A percentile compares a stretch with the other conserved stretches of the same genome.
phyloP scores from a whole-genome alignment of 2,888 invertebrate genomes.

The Conomelus anceps region DNA sequence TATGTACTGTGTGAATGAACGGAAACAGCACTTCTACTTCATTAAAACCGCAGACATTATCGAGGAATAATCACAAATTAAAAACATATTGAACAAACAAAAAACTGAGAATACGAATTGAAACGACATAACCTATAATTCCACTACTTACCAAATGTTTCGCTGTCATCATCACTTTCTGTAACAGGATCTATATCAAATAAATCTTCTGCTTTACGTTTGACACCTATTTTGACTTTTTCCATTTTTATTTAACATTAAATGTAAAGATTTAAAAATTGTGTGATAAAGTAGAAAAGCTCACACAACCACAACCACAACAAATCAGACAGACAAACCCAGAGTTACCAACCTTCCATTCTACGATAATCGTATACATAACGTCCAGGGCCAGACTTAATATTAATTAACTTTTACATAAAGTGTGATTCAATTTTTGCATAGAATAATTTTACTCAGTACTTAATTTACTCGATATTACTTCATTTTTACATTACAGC shows the following conservation, averaged over 20 bases:
- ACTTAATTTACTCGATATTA: too few relatives aligned
- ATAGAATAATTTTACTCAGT: too few relatives aligned
- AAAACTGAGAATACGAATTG: not conserved
- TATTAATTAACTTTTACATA: too few relatives aligned
- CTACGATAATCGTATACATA: too few relatives aligned
- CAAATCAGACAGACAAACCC: too few relatives aligned
- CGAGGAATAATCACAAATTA: not conserved
- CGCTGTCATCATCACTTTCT: constrained; percentile 29
- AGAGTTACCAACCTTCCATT: too few relatives aligned
- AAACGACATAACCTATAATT: not conserved
- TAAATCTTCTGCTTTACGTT: constrained; percentile 31
- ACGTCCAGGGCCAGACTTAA: too few relatives aligned
- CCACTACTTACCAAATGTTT: not conserved
- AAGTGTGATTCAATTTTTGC: too few relatives aligned
- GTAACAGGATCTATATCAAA: constrained; percentile 33
- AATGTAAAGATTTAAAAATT: not conserved
- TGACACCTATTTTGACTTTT: constrained; percentile 4
- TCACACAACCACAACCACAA: too few relatives aligned
- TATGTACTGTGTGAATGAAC: too few relatives aligned
- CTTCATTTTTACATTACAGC: too few relatives aligned
- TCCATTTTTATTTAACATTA: not conserved
- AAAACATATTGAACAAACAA: not conserved
- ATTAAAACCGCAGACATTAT: not conserved
- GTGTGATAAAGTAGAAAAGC: not conserved
- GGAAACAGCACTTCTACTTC: too few relatives aligned